Base-by-base conservation (phyloP, 2,888 invertebrate species). In the Phragmatobia fuliginosa region DNA sequence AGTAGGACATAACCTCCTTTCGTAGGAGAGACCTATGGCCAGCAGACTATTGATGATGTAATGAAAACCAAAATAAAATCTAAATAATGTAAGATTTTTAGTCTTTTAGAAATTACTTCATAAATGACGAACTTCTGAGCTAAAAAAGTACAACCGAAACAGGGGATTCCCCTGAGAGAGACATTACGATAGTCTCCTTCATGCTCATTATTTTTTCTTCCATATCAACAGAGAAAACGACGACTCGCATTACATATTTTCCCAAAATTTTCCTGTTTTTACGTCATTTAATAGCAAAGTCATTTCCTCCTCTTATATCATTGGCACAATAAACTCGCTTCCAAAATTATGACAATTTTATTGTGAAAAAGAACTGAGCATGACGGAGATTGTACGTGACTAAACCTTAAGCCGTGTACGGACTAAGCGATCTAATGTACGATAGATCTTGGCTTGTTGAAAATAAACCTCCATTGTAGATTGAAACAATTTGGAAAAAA, bases 321-420 rank as follows among this genome's bases (percentile, higher is more conserved):
- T 31, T 80, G 78, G 68, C 73, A 75, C 74, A 80, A 80, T 74
- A 73, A 75, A 76, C 66, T 77, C 74, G 72, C 82, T 82, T 80
- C 79, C 79, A 69, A 73, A 79, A 79, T 71, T 65, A 72, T 72
- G 69, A 71, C 82, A 76, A 80, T 80, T 79, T 75, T 71, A 70
- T 71, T 75, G 77, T 77, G 72, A 71, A 74, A 82, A 84, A 81
- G 82, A 78, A 73, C 56, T n/a, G 78, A 73, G 83, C 85, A 82
- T 87, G 85, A 86, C 87, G 79, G 78, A 76, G 71, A 28, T 14
- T 64, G 45, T 31, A 58, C 63, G n/a, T 68, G 52, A 61, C 52
- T 67, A 49, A 25, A 63, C 64, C 31, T n/a, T 49, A 41, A 18
- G 41, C 41, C 5, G 18, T 41, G 14, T 41, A 41, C 18, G 41